A percentile compares a stretch with the other conserved stretches of the same genome.
Evolutionary conservation across 2,113 vertebrate species (phyloP).

Genomic region (Anguilla japonica): DNA sequence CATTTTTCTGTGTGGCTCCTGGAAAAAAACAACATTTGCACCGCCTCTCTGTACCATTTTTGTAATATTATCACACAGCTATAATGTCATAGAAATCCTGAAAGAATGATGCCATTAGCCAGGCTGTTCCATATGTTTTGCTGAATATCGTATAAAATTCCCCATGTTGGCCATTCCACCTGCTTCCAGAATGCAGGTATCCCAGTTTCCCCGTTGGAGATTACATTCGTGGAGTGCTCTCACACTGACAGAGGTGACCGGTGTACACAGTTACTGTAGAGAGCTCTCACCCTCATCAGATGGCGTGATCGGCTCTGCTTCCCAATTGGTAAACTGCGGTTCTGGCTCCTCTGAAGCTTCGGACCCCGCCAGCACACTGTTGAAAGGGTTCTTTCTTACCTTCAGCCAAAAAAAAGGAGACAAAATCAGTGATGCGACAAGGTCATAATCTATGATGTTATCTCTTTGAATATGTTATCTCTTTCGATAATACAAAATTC

Average conservation of each 20-base stretch:
- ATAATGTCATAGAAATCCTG: neutral
- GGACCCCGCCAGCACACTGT: conserved; percentile 50
- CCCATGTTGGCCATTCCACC: neutral
- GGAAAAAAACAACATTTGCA: too few species aligned
- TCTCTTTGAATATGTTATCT: neutral
- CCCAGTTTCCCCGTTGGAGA: neutral
- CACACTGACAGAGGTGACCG: conserved; percentile 34
- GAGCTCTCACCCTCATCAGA: conserved; percentile 64
- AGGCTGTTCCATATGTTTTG: too few species aligned
- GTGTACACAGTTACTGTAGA: neutral
- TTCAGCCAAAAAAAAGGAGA: conserved; percentile 44
- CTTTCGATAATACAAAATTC: neutral
- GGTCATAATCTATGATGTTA: neutral
- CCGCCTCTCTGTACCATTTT: too few species aligned
- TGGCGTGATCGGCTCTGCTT: conserved; percentile 46
- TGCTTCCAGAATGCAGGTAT: neutral
- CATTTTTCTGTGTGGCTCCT: too few species aligned
- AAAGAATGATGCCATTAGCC: neutral
- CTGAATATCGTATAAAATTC: neutral
- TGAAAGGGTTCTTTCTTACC: conserved; percentile 87
- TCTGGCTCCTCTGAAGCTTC: conserved; percentile 36
- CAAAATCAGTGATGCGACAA: conserved; percentile 13
- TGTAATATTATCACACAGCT: too few species aligned
- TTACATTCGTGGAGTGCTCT: conserved; percentile 36
- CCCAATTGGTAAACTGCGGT: conserved; percentile 46